Conservation (phyloP, 2,888 invertebrate genomes). For the Spisula solida region DNA sequence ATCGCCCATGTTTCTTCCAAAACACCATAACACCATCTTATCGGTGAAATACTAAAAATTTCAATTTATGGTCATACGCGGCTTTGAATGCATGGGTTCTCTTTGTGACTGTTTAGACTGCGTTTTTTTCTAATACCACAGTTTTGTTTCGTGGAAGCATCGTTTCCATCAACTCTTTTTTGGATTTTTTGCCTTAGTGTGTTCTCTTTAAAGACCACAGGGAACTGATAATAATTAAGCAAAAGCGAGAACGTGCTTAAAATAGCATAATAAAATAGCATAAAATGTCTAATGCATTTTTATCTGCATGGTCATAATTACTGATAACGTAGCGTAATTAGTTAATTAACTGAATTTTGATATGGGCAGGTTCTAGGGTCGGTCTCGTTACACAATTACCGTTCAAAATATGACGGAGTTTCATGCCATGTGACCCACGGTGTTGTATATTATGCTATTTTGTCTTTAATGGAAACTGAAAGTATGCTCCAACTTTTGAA, state of each 20-base stretch:
- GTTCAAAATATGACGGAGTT: neutral
- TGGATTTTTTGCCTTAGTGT: neutral
- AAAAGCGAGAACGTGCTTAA: neutral
- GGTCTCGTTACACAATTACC: neutral
- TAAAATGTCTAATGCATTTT: too few species aligned
- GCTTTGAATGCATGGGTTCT: too few species aligned
- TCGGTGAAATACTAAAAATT: too few species aligned
- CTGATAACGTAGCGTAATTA: neutral
- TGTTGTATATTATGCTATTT: neutral
- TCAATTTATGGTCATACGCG: too few species aligned
- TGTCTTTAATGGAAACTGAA: neutral
- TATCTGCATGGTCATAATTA: neutral
- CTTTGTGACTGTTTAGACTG: too few species aligned
- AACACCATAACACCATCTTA: too few species aligned
- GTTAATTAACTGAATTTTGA: slow-evolving; percentile 4
- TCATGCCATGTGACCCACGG: neutral
- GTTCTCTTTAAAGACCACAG: neutral
- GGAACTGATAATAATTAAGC: neutral
- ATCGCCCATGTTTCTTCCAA: too few species aligned
- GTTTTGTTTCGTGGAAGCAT: neutral
- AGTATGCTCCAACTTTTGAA: neutral
- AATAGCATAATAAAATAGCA: neutral
- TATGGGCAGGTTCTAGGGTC: neutral
- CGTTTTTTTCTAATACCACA: too few species aligned
- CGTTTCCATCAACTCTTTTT: neutral